These are phyloP conservation scores for Eupristina koningsbergeri DNA, from an alignment of 1,140 invertebrate species.

Conservation along the genomic window DNA sequence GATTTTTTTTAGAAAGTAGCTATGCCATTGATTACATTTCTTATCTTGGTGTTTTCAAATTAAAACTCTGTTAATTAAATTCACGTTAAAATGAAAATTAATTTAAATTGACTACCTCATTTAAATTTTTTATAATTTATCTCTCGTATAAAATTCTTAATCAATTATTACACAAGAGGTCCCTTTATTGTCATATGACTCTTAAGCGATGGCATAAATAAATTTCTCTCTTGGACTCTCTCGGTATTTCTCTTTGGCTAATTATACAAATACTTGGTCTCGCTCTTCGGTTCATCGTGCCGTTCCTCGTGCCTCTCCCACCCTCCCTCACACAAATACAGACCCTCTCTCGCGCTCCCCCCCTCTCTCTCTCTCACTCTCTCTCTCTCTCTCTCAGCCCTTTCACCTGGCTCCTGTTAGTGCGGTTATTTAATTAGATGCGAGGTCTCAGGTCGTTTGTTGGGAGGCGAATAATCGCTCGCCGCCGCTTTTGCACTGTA, in stretches of 20 bases:
- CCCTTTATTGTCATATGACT: constrained; percentile 40
- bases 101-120: constrained; percentile 19
- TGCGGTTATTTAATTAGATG: constrained; percentile 53
- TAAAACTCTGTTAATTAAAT: constrained; percentile 32
- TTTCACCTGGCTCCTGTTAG: constrained; percentile 20
- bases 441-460: constrained; percentile 47
- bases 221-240: constrained; percentile 34
- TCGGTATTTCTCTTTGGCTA: constrained; percentile 31
- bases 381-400: not conserved
- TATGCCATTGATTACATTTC: constrained; percentile 23
- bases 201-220: constrained; percentile 25
- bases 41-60: constrained; percentile 28
- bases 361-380: not conserved
- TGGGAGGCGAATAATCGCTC: constrained; percentile 49
- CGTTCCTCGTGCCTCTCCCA: not conserved
- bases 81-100: constrained; percentile 24
- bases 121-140: constrained; percentile 25
- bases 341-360: not conserved
- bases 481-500: not conserved
- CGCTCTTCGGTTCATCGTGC: not conserved
- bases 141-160: constrained; percentile 22
- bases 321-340: too few species aligned
- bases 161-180: constrained; percentile 27
- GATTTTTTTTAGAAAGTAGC: not conserved
- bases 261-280: constrained; percentile 43